phyloP scores from a whole-genome alignment of 1,140 invertebrate species.

The Drosophila leontia region DNA sequence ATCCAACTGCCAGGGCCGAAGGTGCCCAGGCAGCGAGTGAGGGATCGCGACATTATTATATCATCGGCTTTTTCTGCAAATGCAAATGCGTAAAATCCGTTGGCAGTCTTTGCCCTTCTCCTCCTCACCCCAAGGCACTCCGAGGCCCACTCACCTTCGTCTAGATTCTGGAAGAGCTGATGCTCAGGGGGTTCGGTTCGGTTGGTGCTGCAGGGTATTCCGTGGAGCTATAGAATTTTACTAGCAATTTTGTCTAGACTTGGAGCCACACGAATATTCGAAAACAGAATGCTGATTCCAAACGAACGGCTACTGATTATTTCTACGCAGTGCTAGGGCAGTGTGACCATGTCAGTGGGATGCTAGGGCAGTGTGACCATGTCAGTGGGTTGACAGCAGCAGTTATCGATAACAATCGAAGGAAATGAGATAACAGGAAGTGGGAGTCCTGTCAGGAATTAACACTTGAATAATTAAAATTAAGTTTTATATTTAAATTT shows the following conservation, averaged over 20 bases:
- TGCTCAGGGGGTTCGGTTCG: neutral
- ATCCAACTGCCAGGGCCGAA: neutral
- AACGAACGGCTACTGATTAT: constrained; percentile 5
- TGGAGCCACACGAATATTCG: neutral
- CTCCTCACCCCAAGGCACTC: neutral
- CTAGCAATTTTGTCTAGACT: constrained; percentile 27
- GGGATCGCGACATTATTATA: constrained; percentile 58
- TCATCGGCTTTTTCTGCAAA: constrained; percentile 28
- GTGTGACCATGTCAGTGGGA: neutral
- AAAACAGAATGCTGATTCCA: neutral
- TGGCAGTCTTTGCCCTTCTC: constrained; percentile 32
- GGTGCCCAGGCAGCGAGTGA: constrained; percentile 33
- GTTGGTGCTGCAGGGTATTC: neutral
- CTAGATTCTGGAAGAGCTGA: constrained; percentile 4
- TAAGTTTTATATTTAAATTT: too few species aligned
- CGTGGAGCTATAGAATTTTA: neutral
- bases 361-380: constrained; percentile 6
- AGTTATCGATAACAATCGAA: neutral
- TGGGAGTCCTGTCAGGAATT: too few species aligned
- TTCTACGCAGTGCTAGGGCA: constrained; percentile 1
- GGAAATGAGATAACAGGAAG: neutral
- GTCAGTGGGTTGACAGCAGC: neutral
- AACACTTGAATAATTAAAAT: neutral
- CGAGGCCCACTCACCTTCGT: constrained; percentile 8
- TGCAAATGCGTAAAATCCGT: constrained; percentile 48